Evolutionary conservation across 2,113 vertebrate genomes (phyloP), one percentile per base, ranked within the genome.

Genomic region (Columba janthina): DNA sequence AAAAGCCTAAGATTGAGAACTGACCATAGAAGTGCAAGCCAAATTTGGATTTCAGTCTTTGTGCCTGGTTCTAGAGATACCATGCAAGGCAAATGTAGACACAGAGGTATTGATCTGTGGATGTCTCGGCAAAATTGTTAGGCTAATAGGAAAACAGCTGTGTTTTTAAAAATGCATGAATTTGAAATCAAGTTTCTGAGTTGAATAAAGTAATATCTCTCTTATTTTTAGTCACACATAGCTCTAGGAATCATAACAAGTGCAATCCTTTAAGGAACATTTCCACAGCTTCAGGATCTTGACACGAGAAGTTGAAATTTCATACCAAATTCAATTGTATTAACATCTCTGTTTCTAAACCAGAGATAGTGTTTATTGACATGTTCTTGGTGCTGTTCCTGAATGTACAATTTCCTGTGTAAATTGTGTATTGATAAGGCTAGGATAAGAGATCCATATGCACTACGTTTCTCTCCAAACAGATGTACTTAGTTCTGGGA

Each of bases 181-280:
- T 77, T 64, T 89, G 51, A 83, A 86, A 80, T n/a, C 0, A 71
- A 54, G 3, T n/a, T 70, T 72, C 38, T 76, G 20, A 32, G 10
- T 24, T 76, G 6, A 38, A 48, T 61, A 42, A 88, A 72, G 4
- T 31, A 75, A 7, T 9, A 10, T 0, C 0, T 25, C 8, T 61
- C n/a, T 67, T 72, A 48, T 56, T 76, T 96, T 82, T 24, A 15
- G 5, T 81, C 29, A 88, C 40, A 25, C 2, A 5, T 12, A 22
- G 3, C 7, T 61, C 26, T 73, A 77, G 86, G 72, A 86, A 73
- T 48, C 20, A 56, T 67, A 62, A 53, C 2, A 6, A 76, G 10
- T 24, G 12, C 7, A 76, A 9, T 34, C 17, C 26, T 88, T 79
- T 29, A 72, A 76, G 40, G 16, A 73, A 31, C 4, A 13, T 65